A percentile compares a stretch with the other conserved stretches of the same genome.
Conservation (phyloP, 2,797 vertebrate genomes). For the Carduelis carduelis region DNA sequence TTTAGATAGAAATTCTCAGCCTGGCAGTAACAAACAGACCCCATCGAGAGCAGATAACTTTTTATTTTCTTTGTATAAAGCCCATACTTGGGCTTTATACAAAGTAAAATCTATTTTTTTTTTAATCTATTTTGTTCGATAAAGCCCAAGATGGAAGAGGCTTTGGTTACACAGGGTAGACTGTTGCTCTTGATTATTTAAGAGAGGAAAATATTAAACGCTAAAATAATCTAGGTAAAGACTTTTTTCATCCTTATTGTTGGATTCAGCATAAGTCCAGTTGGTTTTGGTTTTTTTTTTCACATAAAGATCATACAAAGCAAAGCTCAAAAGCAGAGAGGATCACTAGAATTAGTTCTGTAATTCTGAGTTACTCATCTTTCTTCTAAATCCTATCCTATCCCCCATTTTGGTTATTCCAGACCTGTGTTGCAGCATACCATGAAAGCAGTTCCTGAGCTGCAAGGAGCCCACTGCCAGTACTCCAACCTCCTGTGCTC, state of each 20-base stretch:
- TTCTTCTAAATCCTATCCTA: background rate
- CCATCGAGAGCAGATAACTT: background rate
- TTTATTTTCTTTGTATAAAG: background rate
- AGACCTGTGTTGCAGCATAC: conserved; percentile 37
- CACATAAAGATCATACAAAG: background rate
- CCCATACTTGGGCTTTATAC: too few species aligned
- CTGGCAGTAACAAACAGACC: background rate
- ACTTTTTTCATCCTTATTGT: background rate
- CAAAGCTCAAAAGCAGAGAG: background rate
- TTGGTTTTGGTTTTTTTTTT: background rate
- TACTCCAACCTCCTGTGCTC: conserved; percentile 32
- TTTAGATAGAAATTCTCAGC: background rate
- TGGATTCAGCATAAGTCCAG: background rate
- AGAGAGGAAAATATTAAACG: background rate
- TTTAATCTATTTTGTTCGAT: background rate
- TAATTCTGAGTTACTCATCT: background rate
- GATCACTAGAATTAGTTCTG: background rate
- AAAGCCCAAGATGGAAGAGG: background rate
- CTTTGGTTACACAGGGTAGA: background rate
- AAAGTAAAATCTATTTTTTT: too few species aligned
- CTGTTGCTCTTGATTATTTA: background rate
- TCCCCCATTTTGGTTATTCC: background rate
- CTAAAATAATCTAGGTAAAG: background rate
- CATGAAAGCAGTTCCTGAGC: conserved; percentile 77
- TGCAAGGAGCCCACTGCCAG: conserved; percentile 84